These are phyloP conservation scores for Amblyjoppa fuscipennis DNA, from an alignment of 2,888 invertebrate genomes.

Conservation along the genomic window DNA sequence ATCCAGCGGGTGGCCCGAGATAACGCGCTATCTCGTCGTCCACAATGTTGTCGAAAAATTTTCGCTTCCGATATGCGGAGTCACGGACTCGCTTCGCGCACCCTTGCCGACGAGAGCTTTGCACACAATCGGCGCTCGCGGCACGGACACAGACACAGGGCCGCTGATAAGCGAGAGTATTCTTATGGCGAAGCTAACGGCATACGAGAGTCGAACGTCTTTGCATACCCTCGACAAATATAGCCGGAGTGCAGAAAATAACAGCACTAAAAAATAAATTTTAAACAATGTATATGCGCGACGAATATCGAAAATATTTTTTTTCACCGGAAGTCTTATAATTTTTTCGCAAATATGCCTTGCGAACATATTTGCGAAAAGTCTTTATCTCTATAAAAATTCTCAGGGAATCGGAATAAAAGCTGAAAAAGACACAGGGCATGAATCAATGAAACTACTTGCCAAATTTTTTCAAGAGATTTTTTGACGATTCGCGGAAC, in stretches of 20 bases:
- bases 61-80: conserved; percentile 43
- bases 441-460: too few relatives aligned
- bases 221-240: neutral
- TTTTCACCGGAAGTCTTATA: too few relatives aligned
- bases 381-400: too few relatives aligned
- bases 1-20: conserved; percentile 37
- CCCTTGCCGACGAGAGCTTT: neutral
- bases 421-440: too few relatives aligned
- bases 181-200: neutral
- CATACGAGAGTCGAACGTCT: neutral
- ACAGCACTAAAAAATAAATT: neutral
- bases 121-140: conserved; percentile 21
- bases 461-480: too few relatives aligned
- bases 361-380: too few relatives aligned
- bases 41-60: conserved; percentile 33
- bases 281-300: too few relatives aligned
- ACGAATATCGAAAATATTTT: too few relatives aligned
- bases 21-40: conserved; percentile 69
- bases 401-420: too few relatives aligned
- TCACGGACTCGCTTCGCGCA: conserved; percentile 42
- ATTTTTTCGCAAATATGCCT: too few relatives aligned
- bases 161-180: neutral
- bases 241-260: neutral
- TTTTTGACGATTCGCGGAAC: too few relatives aligned
- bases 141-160: neutral